These are phyloP conservation scores for Scaptomyza polygonia DNA, from an alignment of 2,888 invertebrate genomes.

Conservation along the genomic window DNA sequence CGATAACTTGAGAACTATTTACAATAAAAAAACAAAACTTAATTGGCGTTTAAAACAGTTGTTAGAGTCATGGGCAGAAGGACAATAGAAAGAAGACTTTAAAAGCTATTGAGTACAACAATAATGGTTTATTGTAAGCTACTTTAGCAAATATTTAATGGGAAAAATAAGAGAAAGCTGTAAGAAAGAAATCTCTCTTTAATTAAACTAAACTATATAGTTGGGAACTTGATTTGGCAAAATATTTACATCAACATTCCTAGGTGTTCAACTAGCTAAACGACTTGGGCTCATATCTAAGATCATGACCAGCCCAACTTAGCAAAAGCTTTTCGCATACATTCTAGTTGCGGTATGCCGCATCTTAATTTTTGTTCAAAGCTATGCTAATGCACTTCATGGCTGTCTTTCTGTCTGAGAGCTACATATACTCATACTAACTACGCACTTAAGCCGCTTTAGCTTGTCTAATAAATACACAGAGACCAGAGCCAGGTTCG, in stretches of 20 bases:
- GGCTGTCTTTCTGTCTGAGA: constrained; percentile 17
- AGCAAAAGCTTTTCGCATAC: constrained; percentile 1
- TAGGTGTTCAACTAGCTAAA: constrained; percentile 7
- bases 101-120: no score
- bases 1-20: constrained; percentile 10
- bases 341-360: constrained; percentile 23
- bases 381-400: constrained; percentile 50
- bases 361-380: constrained; percentile 32
- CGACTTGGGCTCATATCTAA: constrained; percentile 14
- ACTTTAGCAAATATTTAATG: no score
- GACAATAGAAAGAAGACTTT: no score
- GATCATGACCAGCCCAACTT: constrained; percentile 23
- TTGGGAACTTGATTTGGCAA: neutral
- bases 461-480: constrained; percentile 50
- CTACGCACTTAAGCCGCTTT: constrained; percentile 56
- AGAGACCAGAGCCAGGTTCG: neutral
- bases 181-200: neutral
- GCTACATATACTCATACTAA: constrained; percentile 26
- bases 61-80: no score
- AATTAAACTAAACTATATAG: neutral
- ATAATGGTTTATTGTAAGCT: no score
- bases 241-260: constrained; percentile 3
- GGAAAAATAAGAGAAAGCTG: no score
- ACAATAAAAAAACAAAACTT: neutral
- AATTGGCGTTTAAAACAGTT: neutral